Evolutionary conservation across 2,113 vertebrate genomes (phyloP), one percentile per base, ranked within the genome.

Genomic region (Galbula dea): DNA sequence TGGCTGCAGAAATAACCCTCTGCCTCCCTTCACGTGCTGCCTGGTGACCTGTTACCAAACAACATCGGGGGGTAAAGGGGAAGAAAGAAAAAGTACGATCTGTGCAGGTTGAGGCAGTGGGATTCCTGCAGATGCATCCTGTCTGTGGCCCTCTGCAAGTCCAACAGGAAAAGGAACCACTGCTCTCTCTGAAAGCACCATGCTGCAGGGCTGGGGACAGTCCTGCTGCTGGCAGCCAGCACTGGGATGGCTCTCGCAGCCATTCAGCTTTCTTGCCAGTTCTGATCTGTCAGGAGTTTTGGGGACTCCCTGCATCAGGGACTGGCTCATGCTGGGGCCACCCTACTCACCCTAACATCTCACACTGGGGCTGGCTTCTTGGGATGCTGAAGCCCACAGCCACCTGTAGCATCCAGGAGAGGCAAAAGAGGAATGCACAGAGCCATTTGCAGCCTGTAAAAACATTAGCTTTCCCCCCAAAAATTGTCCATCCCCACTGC

Each of bases 101-200:
- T 65, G 66, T 94, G 94, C 96, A 96, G 97, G 96, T 95, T 96
- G 91, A 93, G 92, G 87, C 83, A 94, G 86, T 90, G 95, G 94
- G 96, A 97, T 97, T 97, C 97, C 95, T 97, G 96, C 97, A 97
- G 97, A 97, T 97, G 97, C 76, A 97, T 97, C 97, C 97, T 97
- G 97, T 97, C 94, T 58, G 2, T 12, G 46, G 93, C 87, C 67
- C 93, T 93, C 84, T 7, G 23, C 63, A 61, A 97, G 84, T 96
- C 93, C 90, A 96, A 97, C 97, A 97, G 97, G 97, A 97, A 97
- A 97, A 97, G 97, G 96, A 97, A 91, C 93, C 85, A 94, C 61
- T 73, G 92, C 69, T 96, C 80, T 21, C 81, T 74, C 91, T 2
- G 18, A 95, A 90, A 94, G 89, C 55, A 68, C 68, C 30, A 9